A percentile compares a stretch with the other conserved stretches of the same genome.
Evolutionary conservation across 2,113 vertebrate genomes (phyloP).

Genomic region (Cathartes aura): DNA sequence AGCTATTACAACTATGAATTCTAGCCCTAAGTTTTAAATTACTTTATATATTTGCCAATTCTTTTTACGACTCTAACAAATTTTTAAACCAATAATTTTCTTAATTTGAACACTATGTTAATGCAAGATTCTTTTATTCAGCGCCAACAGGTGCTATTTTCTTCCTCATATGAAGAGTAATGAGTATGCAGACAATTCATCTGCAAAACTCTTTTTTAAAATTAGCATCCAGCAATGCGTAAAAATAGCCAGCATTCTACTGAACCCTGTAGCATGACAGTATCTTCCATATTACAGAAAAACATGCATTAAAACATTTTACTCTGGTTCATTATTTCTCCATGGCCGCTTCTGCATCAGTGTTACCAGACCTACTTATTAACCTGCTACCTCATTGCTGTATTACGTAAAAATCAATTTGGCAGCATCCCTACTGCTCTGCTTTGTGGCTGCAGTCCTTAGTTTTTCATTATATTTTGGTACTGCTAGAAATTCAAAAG

Average conservation of each 20-base stretch:
- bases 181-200: not conserved
- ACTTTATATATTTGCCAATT: not conserved
- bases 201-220: not conserved
- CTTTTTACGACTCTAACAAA: not conserved
- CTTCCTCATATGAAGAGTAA: not conserved
- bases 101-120: not conserved
- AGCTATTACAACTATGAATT: not conserved
- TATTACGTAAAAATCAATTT: fast-evolving
- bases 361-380: not conserved
- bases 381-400: not conserved
- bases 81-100: no score
- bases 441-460: not conserved
- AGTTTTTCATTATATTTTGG: not conserved
- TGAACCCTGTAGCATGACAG: not conserved
- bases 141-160: not conserved
- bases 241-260: not conserved
- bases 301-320: not conserved
- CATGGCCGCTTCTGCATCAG: not conserved
- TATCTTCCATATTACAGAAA: not conserved
- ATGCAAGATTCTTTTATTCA: not conserved
- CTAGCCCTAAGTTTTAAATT: not conserved
- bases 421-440: not conserved
- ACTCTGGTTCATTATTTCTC: not conserved
- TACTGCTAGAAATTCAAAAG: not conserved
- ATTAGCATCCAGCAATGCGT: not conserved